phyloP scores from a whole-genome alignment of 2,888 invertebrate species.

The Sesia bembeciformis region DNA sequence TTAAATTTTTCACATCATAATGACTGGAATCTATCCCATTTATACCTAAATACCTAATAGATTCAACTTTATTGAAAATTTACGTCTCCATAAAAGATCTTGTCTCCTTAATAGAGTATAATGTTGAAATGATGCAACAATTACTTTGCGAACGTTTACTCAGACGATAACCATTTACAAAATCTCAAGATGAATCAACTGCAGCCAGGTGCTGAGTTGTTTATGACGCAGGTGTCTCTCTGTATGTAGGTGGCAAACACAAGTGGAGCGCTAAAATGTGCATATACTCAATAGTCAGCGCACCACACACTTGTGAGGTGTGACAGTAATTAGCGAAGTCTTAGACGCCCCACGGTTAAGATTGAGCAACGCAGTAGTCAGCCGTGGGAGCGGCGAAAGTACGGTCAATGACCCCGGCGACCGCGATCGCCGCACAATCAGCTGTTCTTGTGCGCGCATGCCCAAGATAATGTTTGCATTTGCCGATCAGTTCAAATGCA shows the following conservation, averaged over 20 bases:
- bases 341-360: conserved; percentile 30
- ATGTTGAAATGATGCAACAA: background rate
- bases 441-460: conserved; percentile 57
- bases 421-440: conserved; percentile 55
- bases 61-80: no score
- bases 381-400: conserved; percentile 70
- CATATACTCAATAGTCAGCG: background rate
- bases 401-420: conserved; percentile 58
- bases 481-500: background rate
- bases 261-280: conserved; percentile 14
- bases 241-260: background rate
- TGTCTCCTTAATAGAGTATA: background rate
- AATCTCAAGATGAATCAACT: background rate
- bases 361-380: conserved; percentile 49
- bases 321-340: conserved; percentile 30
- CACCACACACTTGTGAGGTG: conserved; percentile 1
- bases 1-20: no score
- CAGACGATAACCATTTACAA: background rate
- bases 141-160: background rate
- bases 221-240: conserved; percentile 4
- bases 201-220: conserved; percentile 1
- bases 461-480: conserved; percentile 27
- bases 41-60: no score
- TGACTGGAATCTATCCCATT: no score
- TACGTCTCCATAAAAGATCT: no score